Evolutionary conservation across 2,797 vertebrate species (phyloP), one percentile per base, ranked within the genome.

Genomic region (Glossophaga mutica): DNA sequence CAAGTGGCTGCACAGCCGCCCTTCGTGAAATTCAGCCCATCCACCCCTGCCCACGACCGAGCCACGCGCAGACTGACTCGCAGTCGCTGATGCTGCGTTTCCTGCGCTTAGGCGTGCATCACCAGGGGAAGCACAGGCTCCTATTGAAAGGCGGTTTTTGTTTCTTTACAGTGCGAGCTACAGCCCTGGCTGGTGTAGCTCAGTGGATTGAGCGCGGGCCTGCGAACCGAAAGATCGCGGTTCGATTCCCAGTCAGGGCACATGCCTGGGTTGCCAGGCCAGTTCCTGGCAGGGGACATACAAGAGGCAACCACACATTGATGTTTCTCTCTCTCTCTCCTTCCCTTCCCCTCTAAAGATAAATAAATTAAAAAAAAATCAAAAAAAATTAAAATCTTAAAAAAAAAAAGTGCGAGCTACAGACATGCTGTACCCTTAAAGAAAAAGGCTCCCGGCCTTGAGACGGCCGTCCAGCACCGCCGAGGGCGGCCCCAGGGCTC

Each of bases 401-500:
- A n/a, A n/a, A n/a, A n/a, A n/a, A n/a, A n/a, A 98, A 98, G 98
- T 98, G 98, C 97, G 68, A 98, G 96, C 97, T 97, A 97, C 97
- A 97, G 87, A 65, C 91, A 82, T 73, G 95, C 94, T 98, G 89
- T 96, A 93, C 96, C 73, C 94, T 95, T 89, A 71, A 93, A 85
- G 92, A 78, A 96, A 97, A 98, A 97, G 95, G 73, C 34, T 92
- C 74, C 74, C 52, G 96, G 94, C 46, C 39, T 52, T 83, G 62
- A 48, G 52, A 48, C 0, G 90, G 91, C 87, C 78, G 44, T 50
- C 81, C 96, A 86, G 73, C 86, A 86, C 96, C 94, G 97, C 93
- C 97, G 92, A 55, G 87, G 91, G 81, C 77, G 98, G 98, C 98
- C 98, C 98, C 98, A 98, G 50, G 98, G 98, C 98, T 98, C 98